A percentile compares a stretch with the other conserved stretches of the same genome.
phyloP scores from a whole-genome alignment of 1,140 invertebrate genomes.

The Diploscapter pachys region DNA sequence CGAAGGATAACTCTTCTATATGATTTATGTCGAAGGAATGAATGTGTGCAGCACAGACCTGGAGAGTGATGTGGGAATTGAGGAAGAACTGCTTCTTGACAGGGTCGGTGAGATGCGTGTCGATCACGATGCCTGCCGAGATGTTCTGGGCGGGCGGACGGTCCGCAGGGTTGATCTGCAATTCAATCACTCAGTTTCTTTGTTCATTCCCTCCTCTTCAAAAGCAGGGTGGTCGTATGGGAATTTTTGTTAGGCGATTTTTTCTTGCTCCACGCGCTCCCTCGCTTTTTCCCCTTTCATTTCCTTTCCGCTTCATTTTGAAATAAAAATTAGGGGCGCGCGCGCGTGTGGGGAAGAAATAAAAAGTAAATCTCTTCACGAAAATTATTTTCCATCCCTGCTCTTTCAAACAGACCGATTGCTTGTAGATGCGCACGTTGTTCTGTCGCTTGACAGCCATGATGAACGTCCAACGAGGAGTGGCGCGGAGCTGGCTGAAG shows the following conservation, averaged over 20 bases:
- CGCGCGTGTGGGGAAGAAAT: neutral
- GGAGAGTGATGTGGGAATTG: conserved; percentile 35
- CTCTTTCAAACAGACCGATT: neutral
- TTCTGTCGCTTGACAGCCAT: conserved; percentile 38
- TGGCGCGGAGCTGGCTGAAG: no score
- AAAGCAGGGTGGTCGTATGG: neutral
- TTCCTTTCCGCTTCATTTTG: neutral
- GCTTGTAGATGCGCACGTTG: conserved; percentile 19
- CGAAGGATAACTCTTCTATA: no score
- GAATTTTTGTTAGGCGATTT: neutral
- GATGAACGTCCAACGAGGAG: conserved; percentile 10
- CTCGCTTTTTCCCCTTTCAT: neutral
- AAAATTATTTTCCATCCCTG: neutral
- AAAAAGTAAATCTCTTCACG: neutral
- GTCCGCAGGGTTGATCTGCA: conserved; percentile 31
- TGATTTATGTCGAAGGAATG: neutral
- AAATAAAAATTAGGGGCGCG: neutral
- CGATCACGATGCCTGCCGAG: conserved; percentile 16
- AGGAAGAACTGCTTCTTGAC: conserved; percentile 38
- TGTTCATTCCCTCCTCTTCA: neutral
- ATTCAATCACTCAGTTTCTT: neutral
- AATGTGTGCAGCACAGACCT: conserved; percentile 12
- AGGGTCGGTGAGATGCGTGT: conserved; percentile 23
- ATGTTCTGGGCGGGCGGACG: conserved; percentile 29
- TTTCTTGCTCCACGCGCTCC: neutral